A percentile compares a stretch with the other conserved stretches of the same genome.
Conservation (phyloP, 2,888 invertebrate species). For the Gastrophysa polygoni region DNA sequence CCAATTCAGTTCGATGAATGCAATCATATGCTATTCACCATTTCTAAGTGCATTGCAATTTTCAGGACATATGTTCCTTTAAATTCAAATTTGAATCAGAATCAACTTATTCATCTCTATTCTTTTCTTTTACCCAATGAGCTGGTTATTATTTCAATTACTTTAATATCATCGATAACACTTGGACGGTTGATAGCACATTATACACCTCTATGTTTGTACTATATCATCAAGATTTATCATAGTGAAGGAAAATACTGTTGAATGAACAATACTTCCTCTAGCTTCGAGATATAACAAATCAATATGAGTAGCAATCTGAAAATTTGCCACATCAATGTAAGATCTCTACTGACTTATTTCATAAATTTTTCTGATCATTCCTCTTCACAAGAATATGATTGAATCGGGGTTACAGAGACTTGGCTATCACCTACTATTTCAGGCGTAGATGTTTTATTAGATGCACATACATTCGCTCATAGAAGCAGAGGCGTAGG, state of each 20-base stretch:
- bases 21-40: no score
- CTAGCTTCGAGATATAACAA: neutral
- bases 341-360: neutral
- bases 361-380: no score
- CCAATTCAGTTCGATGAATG: no score
- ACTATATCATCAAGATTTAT: neutral
- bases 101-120: no score
- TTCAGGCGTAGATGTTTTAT: neutral
- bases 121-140: no score
- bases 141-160: no score
- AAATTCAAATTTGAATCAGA: no score
- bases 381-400: neutral
- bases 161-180: no score
- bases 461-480: neutral
- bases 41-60: no score
- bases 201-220: neutral
- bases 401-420: neutral
- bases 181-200: no score
- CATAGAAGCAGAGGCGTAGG: constrained; percentile 3
- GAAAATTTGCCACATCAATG: constrained; percentile 2
- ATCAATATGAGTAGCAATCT: neutral
- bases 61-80: no score
- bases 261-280: neutral
- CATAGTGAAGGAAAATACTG: neutral
- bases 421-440: neutral